These are phyloP conservation scores for Epinotia nisella DNA, from an alignment of 2,888 invertebrate genomes.

Conservation along the genomic window DNA sequence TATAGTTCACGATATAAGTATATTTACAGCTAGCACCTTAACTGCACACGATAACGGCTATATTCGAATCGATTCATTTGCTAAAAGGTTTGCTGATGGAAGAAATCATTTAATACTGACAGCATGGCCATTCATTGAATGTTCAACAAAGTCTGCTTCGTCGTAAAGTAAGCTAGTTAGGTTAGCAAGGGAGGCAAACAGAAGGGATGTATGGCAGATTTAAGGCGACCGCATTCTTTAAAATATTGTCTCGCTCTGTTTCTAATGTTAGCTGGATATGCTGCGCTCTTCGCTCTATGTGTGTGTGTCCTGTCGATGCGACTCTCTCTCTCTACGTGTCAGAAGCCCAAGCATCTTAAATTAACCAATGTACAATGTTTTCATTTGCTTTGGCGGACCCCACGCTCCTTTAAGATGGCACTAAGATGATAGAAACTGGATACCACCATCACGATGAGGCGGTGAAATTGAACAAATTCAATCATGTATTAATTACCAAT, in stretches of 20 bases:
- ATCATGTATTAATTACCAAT: too few species aligned
- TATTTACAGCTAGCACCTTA: background rate
- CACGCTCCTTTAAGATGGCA: background rate
- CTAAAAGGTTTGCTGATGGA: background rate
- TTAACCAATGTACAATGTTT: background rate
- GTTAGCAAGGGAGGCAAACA: too few species aligned
- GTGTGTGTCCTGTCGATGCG: too few species aligned
- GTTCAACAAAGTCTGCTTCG: background rate
- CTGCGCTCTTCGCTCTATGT: too few species aligned
- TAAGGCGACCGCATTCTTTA: too few species aligned
- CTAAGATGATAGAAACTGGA: background rate
- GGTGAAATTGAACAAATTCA: background rate
- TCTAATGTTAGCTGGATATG: too few species aligned
- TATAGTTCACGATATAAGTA: background rate
- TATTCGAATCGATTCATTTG: background rate
- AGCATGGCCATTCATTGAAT: conserved; percentile 7
- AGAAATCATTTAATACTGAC: background rate
- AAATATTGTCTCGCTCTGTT: too few species aligned
- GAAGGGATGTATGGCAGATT: too few species aligned
- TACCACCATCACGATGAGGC: background rate
- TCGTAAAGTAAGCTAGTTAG: too few species aligned
- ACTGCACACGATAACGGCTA: background rate
- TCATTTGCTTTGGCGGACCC: background rate
- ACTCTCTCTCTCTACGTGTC: too few species aligned
- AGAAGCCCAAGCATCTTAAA: background rate